Percentiles rank a stretch among this genome's conserved stretches.
phyloP scores from a whole-genome alignment of 2,113 vertebrate genomes.

The Accipiter cooperii region DNA sequence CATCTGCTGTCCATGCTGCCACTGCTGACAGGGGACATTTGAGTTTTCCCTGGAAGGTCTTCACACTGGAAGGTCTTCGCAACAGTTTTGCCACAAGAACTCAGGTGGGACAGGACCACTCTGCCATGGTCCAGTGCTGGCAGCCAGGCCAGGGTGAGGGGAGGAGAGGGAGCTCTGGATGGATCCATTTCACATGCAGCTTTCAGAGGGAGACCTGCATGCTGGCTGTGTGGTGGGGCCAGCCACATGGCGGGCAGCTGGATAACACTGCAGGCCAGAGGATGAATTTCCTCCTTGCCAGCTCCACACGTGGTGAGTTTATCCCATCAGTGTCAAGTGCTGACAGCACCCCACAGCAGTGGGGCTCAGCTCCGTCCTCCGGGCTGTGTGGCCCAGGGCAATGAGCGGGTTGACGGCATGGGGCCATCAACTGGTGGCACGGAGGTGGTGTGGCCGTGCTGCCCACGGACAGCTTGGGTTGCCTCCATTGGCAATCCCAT shows the following conservation, averaged over 20 bases:
- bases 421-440: rapidly evolving
- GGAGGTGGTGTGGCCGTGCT: rapidly evolving
- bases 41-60: background rate
- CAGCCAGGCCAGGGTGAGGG: background rate
- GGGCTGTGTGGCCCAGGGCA: rapidly evolving
- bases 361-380: background rate
- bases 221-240: background rate
- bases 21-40: rapidly evolving
- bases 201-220: background rate
- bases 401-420: rapidly evolving
- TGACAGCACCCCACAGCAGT: background rate
- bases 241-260: background rate
- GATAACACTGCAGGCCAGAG: rapidly evolving
- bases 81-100: background rate
- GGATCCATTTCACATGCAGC: background rate
- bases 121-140: background rate
- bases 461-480: background rate
- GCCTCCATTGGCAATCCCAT: rapidly evolving
- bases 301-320: background rate
- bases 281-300: background rate
- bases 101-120: background rate
- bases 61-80: background rate
- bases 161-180: background rate
- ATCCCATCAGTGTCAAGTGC: rapidly evolving
- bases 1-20: background rate